Evolutionary conservation across 2,797 vertebrate genomes (phyloP).

Genomic region (Columba guinea): DNA sequence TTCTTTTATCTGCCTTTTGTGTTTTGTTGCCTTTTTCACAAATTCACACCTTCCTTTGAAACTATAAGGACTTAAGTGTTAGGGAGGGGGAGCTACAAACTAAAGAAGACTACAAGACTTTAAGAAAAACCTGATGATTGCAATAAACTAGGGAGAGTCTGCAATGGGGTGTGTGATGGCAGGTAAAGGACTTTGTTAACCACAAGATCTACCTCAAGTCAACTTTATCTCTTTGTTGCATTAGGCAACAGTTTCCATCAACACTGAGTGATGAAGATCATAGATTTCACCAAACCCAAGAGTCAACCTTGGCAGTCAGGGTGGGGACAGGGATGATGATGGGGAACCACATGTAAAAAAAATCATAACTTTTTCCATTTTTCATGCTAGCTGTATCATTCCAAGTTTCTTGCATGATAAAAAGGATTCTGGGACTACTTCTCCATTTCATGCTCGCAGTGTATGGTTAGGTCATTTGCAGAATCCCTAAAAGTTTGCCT

Average conservation of each 20-base stretch:
- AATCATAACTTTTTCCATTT: neutral
- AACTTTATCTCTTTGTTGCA: neutral
- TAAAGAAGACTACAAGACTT: neutral
- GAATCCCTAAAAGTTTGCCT: neutral
- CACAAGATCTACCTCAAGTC: neutral
- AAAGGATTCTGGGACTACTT: neutral
- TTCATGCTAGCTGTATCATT: neutral
- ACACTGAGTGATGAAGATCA: neutral
- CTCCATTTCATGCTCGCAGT: neutral
- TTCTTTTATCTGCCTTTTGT: neutral
- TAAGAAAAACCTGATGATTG: neutral
- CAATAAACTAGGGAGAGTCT: neutral
- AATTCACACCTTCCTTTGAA: neutral
- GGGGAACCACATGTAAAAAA: neutral
- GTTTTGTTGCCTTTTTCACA: neutral
- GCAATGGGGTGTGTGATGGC: fast-evolving
- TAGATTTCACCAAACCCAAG: neutral
- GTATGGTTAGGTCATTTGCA: neutral
- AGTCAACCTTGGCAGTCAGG: neutral
- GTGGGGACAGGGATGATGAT: neutral
- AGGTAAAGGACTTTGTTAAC: neutral
- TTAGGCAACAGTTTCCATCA: neutral
- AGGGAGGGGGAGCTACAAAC: neutral
- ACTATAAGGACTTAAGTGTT: neutral
- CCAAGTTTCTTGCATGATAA: neutral